These are phyloP conservation scores for Pitta sordida DNA, from an alignment of 2,113 vertebrate genomes.

Conservation along the genomic window DNA sequence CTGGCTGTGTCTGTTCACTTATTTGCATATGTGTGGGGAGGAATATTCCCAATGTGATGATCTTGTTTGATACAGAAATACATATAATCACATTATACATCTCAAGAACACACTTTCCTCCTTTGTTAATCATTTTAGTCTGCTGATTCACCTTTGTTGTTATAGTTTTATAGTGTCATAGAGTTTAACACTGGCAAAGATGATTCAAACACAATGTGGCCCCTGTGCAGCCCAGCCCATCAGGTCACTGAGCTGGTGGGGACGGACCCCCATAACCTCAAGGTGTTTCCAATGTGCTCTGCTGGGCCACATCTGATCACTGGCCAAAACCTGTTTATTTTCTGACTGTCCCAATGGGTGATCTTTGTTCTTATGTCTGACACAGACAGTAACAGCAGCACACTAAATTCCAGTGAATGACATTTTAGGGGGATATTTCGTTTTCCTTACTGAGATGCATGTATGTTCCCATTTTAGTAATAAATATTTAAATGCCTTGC, in stretches of 20 bases:
- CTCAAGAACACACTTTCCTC: not conserved
- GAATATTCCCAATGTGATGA: constrained; percentile 5
- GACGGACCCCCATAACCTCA: not conserved
- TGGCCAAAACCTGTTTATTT: not conserved
- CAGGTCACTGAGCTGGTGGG: not conserved
- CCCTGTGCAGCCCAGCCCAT: not conserved
- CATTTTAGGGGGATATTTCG: not conserved
- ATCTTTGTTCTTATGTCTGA: not conserved
- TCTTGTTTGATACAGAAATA: constrained; percentile 37
- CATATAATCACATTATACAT: constrained; percentile 16
- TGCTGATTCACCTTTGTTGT: not conserved
- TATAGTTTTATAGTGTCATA: not conserved
- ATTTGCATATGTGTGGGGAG: constrained; percentile 9
- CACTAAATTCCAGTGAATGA: not conserved
- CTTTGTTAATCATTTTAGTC: not conserved
- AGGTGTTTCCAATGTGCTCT: not conserved
- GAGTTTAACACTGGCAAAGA: not conserved
- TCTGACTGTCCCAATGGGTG: not conserved
- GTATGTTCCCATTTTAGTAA: not conserved
- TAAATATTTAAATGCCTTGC: not conserved
- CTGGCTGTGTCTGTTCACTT: not conserved
- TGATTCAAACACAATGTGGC: not conserved
- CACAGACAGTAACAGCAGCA: not conserved
- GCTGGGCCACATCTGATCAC: not conserved
- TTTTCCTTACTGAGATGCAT: not conserved